These are phyloP conservation scores for Pinctada fucata DNA, from an alignment of 2,888 invertebrate species.

Conservation along the genomic window DNA sequence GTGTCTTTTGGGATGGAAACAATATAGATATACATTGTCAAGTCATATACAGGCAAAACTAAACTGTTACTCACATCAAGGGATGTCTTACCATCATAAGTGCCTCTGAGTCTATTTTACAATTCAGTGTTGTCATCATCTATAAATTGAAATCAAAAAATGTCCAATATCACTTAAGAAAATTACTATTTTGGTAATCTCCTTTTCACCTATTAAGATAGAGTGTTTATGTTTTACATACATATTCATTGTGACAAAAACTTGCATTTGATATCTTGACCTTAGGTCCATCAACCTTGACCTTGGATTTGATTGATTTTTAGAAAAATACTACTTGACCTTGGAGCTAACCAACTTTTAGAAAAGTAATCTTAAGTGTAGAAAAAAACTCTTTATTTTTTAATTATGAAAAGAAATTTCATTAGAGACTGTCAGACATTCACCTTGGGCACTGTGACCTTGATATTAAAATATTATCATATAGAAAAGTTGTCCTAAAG, in stretches of 20 bases:
- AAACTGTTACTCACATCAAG: too few species aligned
- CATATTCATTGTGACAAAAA: not conserved
- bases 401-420: not conserved
- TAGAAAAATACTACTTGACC: not conserved
- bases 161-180: too few species aligned
- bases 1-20: not conserved
- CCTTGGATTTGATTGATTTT: not conserved
- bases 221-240: not conserved
- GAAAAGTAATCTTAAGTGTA: too few species aligned
- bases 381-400: too few species aligned
- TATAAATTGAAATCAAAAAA: not conserved
- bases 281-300: not conserved
- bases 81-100: not conserved
- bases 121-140: not conserved
- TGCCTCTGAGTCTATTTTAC: not conserved
- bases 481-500: not conserved
- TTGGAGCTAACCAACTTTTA: too few species aligned
- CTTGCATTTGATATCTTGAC: not conserved
- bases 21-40: too few species aligned
- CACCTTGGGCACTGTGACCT: not conserved
- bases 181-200: too few species aligned
- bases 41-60: too few species aligned
- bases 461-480: not conserved
- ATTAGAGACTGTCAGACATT: not conserved
- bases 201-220: too few species aligned